Evolutionary conservation across 2,888 invertebrate species (phyloP).

Genomic region (Octonoba sinensis): DNA sequence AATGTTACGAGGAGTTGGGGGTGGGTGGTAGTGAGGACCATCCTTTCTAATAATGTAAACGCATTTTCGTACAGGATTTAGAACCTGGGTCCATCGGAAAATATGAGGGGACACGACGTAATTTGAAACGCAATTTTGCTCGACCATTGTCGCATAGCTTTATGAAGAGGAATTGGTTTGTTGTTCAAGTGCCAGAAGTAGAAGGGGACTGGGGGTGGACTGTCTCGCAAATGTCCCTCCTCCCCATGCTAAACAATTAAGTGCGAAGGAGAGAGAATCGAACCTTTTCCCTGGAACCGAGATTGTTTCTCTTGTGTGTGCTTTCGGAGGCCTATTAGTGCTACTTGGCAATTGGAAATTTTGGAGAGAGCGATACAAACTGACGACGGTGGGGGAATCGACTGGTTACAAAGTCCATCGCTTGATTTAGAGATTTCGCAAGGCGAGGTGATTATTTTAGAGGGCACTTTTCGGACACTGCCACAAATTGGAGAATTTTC

Average conservation of each 20-base stretch:
- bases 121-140: constrained; percentile 63
- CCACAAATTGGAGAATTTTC: constrained; percentile 63
- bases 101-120: constrained; percentile 56
- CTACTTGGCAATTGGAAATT: constrained; percentile 56
- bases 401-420: constrained; percentile 54
- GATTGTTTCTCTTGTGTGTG: constrained; percentile 43
- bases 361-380: constrained; percentile 27
- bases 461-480: constrained; percentile 52
- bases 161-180: constrained; percentile 63
- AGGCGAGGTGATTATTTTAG: constrained; percentile 60
- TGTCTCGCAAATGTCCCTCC: constrained; percentile 44
- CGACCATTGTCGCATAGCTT: constrained; percentile 57
- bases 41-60: constrained; percentile 60
- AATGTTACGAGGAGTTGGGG: constrained; percentile 16
- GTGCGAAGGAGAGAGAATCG: constrained; percentile 51
- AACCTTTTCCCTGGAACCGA: constrained; percentile 28
- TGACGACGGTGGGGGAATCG: constrained; percentile 10
- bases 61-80: constrained; percentile 61
- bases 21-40: background rate
- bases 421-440: constrained; percentile 61
- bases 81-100: constrained; percentile 50
- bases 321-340: constrained; percentile 56
- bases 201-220: constrained; percentile 18
- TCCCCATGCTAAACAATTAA: constrained; percentile 48
- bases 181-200: constrained; percentile 54